Conservation (phyloP, 1,140 invertebrate genomes). For the Thaumatotibia leucotreta region DNA sequence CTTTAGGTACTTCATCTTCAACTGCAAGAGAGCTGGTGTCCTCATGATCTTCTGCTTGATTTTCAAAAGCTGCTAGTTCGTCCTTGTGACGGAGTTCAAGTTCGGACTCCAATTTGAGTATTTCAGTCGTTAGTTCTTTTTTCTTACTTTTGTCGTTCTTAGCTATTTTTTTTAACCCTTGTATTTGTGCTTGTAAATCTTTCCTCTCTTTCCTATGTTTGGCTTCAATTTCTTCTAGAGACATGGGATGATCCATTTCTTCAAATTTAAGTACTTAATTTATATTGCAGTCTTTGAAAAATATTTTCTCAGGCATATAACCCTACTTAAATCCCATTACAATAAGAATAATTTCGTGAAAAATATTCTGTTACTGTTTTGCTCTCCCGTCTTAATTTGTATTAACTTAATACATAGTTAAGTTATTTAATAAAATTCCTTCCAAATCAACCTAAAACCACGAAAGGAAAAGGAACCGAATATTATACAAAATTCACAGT, state of each 20-base stretch:
- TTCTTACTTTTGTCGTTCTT: conserved; percentile 97
- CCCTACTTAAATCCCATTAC: background rate
- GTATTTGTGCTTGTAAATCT: conserved; percentile 91
- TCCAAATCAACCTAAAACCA: too few species aligned
- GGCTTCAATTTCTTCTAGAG: conserved; percentile 45
- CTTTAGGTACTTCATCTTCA: conserved; percentile 35
- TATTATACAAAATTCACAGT: too few species aligned
- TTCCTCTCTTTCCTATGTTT: conserved; percentile 88
- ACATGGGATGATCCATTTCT: conserved; percentile 21
- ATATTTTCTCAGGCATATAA: background rate
- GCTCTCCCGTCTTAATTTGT: too few species aligned
- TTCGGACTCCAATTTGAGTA: conserved; percentile 87
- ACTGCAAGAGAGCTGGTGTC: conserved; percentile 20
- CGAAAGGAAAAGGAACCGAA: too few species aligned
- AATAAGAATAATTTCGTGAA: too few species aligned
- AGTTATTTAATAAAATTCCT: too few species aligned
- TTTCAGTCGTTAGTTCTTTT: conserved; percentile 91
- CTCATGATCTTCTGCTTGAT: conserved; percentile 27
- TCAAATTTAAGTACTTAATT: too few species aligned
- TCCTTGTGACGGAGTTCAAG: conserved; percentile 79
- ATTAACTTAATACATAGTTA: too few species aligned
- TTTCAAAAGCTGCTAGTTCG: conserved; percentile 65
- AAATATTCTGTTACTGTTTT: too few species aligned
- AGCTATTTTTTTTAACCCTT: conserved; percentile 90
- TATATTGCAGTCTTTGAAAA: background rate